phyloP scores from a whole-genome alignment of 2,888 invertebrate genomes.

The Cosmia trapezina region DNA sequence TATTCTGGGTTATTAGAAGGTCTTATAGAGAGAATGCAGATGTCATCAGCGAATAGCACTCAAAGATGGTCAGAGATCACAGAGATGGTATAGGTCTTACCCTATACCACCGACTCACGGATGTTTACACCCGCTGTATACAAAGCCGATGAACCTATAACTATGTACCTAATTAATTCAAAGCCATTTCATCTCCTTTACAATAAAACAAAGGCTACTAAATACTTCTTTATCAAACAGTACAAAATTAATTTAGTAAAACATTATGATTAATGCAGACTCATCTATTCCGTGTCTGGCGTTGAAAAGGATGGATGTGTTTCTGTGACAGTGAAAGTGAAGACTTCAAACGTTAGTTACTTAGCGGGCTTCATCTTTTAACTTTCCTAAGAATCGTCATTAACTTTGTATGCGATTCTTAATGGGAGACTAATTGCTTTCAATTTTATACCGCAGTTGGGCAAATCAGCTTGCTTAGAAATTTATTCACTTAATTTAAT shows the following conservation, averaged over 20 bases:
- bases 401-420: slow-evolving; percentile 7
- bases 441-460: not conserved
- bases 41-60: no score
- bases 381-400: slow-evolving; percentile 34
- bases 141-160: not conserved
- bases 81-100: no score
- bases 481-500: not conserved
- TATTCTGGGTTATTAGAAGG: no score
- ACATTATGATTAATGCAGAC: slow-evolving; percentile 2
- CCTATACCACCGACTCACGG: no score
- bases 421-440: slow-evolving; percentile 8
- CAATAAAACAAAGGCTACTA: not conserved
- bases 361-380: slow-evolving; percentile 7
- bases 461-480: not conserved
- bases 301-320: slow-evolving; percentile 9
- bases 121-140: not conserved
- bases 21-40: no score
- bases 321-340: slow-evolving; percentile 30
- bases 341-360: slow-evolving; percentile 14
- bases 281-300: slow-evolving; percentile 9
- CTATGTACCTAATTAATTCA: not conserved
- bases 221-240: not conserved
- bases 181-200: not conserved
- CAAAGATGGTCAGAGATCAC: no score
- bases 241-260: slow-evolving; percentile 19